Conservation (phyloP, 2,888 invertebrate genomes). For the Catocala fraxini region DNA sequence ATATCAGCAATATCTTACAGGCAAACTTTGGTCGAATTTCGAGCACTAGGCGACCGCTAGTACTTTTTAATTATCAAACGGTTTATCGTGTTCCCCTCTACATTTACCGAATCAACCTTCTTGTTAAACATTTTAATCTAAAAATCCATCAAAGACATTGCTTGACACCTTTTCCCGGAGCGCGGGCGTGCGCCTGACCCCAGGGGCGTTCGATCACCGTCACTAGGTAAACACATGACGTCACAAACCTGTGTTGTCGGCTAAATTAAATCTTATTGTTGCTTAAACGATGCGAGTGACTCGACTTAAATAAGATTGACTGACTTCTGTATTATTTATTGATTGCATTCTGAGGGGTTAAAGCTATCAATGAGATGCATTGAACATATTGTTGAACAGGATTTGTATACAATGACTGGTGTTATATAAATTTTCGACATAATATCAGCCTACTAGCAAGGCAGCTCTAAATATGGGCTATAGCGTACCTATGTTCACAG, state of each 20-base stretch:
- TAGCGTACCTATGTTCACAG: too few relatives aligned
- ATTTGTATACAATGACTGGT: too few relatives aligned
- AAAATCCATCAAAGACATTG: conserved; percentile 11
- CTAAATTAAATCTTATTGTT: conserved; percentile 73
- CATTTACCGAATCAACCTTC: background rate
- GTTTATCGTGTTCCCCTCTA: background rate
- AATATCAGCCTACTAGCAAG: too few relatives aligned
- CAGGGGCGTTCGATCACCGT: conserved; percentile 75
- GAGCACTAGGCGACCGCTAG: too few relatives aligned
- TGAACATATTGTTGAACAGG: too few relatives aligned
- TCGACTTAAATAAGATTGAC: conserved; percentile 42
- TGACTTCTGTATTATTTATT: conserved; percentile 38
- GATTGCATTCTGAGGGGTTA: conserved; percentile 17
- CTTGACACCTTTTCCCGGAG: conserved; percentile 11
- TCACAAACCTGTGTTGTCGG: conserved; percentile 53
- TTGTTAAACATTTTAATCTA: background rate
- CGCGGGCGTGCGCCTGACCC: conserved; percentile 32
- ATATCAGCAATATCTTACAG: too few relatives aligned
- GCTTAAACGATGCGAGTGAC: conserved; percentile 63
- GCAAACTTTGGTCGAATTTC: too few relatives aligned
- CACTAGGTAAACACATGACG: conserved; percentile 55
- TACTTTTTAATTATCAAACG: too few relatives aligned
- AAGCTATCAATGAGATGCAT: background rate
- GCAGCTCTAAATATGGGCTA: too few relatives aligned
- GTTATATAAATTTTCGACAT: too few relatives aligned